Evolutionary conservation across 2,113 vertebrate species (phyloP), one percentile per base, ranked within the genome.

Genomic region (Aplodontia rufa): DNA sequence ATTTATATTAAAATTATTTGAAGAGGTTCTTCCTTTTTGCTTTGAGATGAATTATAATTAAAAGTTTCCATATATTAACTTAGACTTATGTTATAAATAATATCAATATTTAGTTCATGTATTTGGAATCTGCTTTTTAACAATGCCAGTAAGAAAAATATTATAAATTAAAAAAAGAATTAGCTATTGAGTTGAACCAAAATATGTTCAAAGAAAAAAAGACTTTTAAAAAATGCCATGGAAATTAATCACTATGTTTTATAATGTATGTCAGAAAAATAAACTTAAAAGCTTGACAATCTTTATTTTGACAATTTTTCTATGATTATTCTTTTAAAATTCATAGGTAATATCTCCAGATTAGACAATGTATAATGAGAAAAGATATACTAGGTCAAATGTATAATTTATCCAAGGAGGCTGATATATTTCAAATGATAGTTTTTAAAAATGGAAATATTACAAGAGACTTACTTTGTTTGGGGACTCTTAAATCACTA

Each of bases 371-470:
- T 96, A 2, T 35, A 88, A 28, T 30, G 55, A 78, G n/a, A 85
- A 93, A 92, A 68, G 5, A 51, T 49, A 68, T n/a, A 87, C 32
- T 76, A 94, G 47, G 55, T 88, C 9, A 81, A 74, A 62, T 86
- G 53, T 62, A 40, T 79, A 86, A 93, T 7, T 91, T 92, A 83
- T 0, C 8, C 71, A 68, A 88, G n/a, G 94, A 95, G 20, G 22
- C 26, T 88, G 49, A 76, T 40, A 71, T 94, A 81, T 78, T 95
- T 97, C 26, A 92, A 87, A 35, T 79, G 13, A 16, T 60, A 37
- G 42, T 62, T 74, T 79, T 68, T 62, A 35, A 81, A 68, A 85
- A 81, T 66, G 30, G 6, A 66, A 5, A 24, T 55, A 49, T 72
- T 93, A 28, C 78, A 95, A 68, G 47, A 69, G 55, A 9, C 20